Percentiles rank a stretch among this genome's conserved stretches.
Conservation (phyloP, 1,140 invertebrate species). For the Panagrolaimus sp. region DNA sequence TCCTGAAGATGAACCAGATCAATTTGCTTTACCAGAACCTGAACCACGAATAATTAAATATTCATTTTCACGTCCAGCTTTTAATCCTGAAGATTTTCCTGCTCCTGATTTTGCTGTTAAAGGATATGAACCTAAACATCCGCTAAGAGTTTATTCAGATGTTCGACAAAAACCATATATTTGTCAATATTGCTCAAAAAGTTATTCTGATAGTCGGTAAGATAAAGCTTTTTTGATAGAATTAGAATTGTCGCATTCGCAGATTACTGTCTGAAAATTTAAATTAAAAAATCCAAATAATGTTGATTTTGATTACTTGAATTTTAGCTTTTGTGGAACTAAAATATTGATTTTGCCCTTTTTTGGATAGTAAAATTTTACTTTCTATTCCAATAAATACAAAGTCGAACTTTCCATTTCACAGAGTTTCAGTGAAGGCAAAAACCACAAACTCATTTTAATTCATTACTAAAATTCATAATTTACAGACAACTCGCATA, state of each 20-base stretch:
- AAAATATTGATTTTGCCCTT: too few species aligned
- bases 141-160: conserved; percentile 47
- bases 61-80: conserved; percentile 27
- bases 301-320: too few species aligned
- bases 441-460: too few species aligned
- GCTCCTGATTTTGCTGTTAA: conserved; percentile 47
- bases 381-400: too few species aligned
- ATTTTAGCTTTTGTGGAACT: too few species aligned
- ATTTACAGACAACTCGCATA: conserved; percentile 49
- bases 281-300: too few species aligned
- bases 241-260: too few species aligned
- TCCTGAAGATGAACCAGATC: conserved; percentile 39
- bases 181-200: conserved; percentile 57
- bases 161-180: conserved; percentile 57
- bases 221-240: too few species aligned
- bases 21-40: background rate
- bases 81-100: conserved; percentile 42
- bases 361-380: too few species aligned
- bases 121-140: conserved; percentile 55
- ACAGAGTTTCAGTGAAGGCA: too few species aligned
- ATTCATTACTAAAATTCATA: background rate
- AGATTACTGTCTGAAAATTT: too few species aligned
- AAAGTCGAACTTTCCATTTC: too few species aligned
- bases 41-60: conserved; percentile 14
- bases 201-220: conserved; percentile 54